These are phyloP conservation scores for Zophobas atratus DNA, from an alignment of 1,140 invertebrate species.

Conservation along the genomic window DNA sequence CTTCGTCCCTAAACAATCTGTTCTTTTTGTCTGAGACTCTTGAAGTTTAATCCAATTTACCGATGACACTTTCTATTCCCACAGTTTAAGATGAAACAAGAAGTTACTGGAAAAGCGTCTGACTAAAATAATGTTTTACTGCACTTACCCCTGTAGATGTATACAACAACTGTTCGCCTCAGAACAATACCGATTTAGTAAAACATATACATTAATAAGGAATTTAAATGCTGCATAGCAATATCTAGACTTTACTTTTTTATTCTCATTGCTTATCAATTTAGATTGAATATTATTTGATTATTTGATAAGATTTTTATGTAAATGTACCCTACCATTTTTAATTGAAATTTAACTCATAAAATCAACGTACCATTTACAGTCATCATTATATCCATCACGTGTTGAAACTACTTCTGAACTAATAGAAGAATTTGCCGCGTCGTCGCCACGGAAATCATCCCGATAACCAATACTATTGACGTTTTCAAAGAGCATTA, in stretches of 20 bases:
- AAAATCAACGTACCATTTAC: too few species aligned
- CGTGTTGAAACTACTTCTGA: too few species aligned
- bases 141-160: neutral
- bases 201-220: too few species aligned
- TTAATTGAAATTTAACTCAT: too few species aligned
- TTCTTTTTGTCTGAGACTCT: conserved; percentile 12
- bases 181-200: too few species aligned
- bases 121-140: neutral
- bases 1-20: conserved; percentile 4
- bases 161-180: neutral
- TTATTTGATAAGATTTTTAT: too few species aligned
- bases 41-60: conserved; percentile 17
- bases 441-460: conserved; percentile 13
- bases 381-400: too few species aligned
- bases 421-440: neutral
- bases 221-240: too few species aligned
- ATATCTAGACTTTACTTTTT: too few species aligned
- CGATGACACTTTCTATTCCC: conserved; percentile 16
- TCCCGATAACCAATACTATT: conserved; percentile 11
- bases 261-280: too few species aligned
- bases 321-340: too few species aligned
- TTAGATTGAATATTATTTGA: too few species aligned
- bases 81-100: conserved; percentile 16
- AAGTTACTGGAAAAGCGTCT: neutral
- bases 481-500: conserved; percentile 25